A percentile compares a stretch with the other conserved stretches of the same genome.
Conservation (phyloP, 2,888 invertebrate species). For the Diabrotica balteata region DNA sequence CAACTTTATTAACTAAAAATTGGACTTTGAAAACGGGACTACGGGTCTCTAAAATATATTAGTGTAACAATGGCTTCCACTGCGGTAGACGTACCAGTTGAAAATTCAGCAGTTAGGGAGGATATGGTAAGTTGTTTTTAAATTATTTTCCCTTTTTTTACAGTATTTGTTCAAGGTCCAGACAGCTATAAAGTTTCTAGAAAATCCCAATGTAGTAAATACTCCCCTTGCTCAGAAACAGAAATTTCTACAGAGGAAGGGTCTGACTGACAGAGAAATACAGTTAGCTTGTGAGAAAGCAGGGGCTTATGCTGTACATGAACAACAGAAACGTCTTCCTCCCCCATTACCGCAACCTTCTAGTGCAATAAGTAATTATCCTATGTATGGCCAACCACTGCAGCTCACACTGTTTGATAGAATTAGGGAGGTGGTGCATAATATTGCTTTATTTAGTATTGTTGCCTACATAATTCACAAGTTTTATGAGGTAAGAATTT, state of each 20-base stretch:
- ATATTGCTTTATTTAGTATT: conserved; percentile 77
- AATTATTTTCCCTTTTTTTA: conserved; percentile 3
- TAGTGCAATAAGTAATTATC: conserved; percentile 31
- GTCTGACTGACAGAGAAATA: conserved; percentile 78
- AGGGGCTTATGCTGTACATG: conserved; percentile 56
- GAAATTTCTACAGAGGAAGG: conserved; percentile 79
- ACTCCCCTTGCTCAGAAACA: conserved; percentile 81
- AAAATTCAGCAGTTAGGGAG: conserved; percentile 31
- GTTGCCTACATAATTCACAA: conserved; percentile 80
- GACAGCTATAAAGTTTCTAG: conserved; percentile 85
- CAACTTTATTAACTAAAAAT: conserved; percentile 3
- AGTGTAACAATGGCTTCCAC: conserved; percentile 25
- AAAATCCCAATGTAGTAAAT: conserved; percentile 82
- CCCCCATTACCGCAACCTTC: conserved; percentile 48
- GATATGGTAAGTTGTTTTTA: conserved; percentile 35
- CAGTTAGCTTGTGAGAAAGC: conserved; percentile 76
- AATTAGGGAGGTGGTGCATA: conserved; percentile 74
- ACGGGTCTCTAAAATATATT: not conserved
- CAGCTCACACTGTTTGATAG: conserved; percentile 61
- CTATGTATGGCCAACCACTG: conserved; percentile 38
- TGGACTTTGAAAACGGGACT: conserved; percentile 14
- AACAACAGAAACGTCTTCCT: conserved; percentile 43
- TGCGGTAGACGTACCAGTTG: conserved; percentile 22
- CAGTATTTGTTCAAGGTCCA: conserved; percentile 67
- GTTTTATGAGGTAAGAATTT: conserved; percentile 76